Evolutionary conservation across 2,113 vertebrate genomes (phyloP), one percentile per base, ranked within the genome.

Genomic region (Hemicordylus capensis): DNA sequence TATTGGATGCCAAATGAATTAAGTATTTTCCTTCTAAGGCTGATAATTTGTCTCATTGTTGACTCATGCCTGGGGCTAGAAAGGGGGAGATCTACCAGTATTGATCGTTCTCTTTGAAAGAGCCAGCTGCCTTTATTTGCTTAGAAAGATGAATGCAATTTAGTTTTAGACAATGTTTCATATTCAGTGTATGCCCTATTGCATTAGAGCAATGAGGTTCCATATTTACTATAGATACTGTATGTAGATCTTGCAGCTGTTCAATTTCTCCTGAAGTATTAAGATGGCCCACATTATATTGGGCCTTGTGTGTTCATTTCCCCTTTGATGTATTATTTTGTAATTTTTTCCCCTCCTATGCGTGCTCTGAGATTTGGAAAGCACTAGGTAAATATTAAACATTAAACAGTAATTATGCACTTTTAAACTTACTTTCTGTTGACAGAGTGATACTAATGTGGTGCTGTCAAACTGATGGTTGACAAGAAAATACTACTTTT

Each of bases 361-460:
- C 54, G 3, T 1, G 2, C 86, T 93, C 72, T 85, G 83, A 93
- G 67, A 37, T 84, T 91, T 86, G 39, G 77, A 91, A 93, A 92
- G n/a, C 59, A 72, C 26, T 84, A 56, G 54, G 63, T 89, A 89
- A 93, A 87, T 89, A 90, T 85, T 89, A 90, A 94, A 90, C 0
- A 6, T 78, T 83, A 89, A 91, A 91, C 75, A 86, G 34, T 72
- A 93, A 88, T 93, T 91, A 91, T 61, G 82, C 89, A 44, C 63
- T 91, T 92, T 89, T 91, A 86, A 91, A 88, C 64, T 84, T 83
- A 14, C 17, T 88, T 90, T 92, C 83, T 88, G 2, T 73, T 91
- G 86, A 54, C 73, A 85, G 63, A 91, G 15, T 87, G 79, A 79
- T 76, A 76, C 46, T 88, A 76, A 84, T 85, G 80, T 0, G 0